Percentiles rank a stretch among this genome's conserved stretches.
Conservation (phyloP, 2,888 invertebrate species). For the Tuberolachnus salignus region DNA sequence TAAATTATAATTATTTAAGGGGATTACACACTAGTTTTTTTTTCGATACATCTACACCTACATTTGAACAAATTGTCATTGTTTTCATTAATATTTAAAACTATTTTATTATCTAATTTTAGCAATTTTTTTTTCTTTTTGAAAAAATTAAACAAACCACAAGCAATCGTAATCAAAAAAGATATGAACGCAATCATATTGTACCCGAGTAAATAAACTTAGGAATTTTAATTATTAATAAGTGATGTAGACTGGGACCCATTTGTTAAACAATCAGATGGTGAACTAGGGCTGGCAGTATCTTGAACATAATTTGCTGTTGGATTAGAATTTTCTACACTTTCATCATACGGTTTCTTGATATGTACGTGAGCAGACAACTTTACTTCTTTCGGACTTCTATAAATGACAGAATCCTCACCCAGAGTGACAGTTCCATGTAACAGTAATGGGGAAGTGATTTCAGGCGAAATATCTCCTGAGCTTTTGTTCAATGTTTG, state of each 20-base stretch:
- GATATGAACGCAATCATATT: too few relatives aligned
- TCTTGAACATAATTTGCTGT: constrained; percentile 17
- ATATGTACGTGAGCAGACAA: background rate
- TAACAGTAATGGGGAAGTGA: constrained; percentile 28
- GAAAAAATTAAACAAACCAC: too few relatives aligned
- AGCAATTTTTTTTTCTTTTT: too few relatives aligned
- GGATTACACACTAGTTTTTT: too few relatives aligned
- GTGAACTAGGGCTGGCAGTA: constrained; percentile 40
- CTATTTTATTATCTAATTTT: too few relatives aligned
- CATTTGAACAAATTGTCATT: too few relatives aligned
- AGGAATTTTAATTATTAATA: constrained; percentile 58
- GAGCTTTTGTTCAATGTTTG: background rate
- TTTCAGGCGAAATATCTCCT: constrained; percentile 12
- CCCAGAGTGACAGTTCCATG: constrained; percentile 43
- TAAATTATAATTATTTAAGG: too few relatives aligned
- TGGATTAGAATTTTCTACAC: background rate
- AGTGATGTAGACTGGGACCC: constrained; percentile 46
- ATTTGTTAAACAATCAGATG: constrained; percentile 41
- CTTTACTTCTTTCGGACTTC: background rate
- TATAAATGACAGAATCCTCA: constrained; percentile 31
- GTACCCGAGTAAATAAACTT: constrained; percentile 13
- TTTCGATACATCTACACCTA: too few relatives aligned
- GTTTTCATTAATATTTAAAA: too few relatives aligned
- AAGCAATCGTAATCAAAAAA: too few relatives aligned
- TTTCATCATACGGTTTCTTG: background rate